phyloP scores from a whole-genome alignment of 1,140 invertebrate species.

The Nomia melanderi region DNA sequence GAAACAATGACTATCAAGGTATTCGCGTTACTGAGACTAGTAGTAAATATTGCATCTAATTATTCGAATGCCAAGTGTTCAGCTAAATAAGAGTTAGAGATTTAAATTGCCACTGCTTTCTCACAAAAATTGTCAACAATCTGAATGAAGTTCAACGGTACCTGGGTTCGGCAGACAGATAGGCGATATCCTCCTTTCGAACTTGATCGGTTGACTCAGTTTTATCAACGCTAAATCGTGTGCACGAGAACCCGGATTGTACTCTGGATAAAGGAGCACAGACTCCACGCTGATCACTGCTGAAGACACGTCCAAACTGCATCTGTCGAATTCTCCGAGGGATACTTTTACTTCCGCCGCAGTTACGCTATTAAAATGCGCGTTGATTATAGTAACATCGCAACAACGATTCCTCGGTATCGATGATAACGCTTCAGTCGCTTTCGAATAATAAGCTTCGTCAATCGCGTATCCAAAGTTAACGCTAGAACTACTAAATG shows the following conservation, averaged over 20 bases:
- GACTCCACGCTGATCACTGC: constrained; percentile 79
- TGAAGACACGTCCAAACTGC: constrained; percentile 78
- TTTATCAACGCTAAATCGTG: constrained; percentile 84
- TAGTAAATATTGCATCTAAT: no score
- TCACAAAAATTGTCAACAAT: no score
- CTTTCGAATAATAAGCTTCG: no score
- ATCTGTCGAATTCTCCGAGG: constrained; percentile 81
- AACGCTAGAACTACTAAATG: no score
- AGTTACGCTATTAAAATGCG: constrained; percentile 71
- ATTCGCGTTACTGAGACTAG: no score
- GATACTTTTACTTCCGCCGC: constrained; percentile 80
- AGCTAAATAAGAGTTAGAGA: no score
- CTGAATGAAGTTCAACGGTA: no score
- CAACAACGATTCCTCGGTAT: neutral
- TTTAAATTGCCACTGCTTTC: no score
- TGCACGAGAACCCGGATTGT: constrained; percentile 78
- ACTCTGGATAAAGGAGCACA: constrained; percentile 81
- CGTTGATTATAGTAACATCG: neutral
- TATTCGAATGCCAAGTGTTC: no score
- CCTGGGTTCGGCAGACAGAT: constrained; percentile 83
- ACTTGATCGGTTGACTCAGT: constrained; percentile 80
- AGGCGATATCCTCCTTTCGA: constrained; percentile 82
- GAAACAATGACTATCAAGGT: no score
- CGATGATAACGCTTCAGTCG: no score
- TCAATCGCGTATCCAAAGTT: no score